These are phyloP conservation scores for Halcyon badia DNA, from an alignment of 2,797 vertebrate species.

Conservation along the genomic window DNA sequence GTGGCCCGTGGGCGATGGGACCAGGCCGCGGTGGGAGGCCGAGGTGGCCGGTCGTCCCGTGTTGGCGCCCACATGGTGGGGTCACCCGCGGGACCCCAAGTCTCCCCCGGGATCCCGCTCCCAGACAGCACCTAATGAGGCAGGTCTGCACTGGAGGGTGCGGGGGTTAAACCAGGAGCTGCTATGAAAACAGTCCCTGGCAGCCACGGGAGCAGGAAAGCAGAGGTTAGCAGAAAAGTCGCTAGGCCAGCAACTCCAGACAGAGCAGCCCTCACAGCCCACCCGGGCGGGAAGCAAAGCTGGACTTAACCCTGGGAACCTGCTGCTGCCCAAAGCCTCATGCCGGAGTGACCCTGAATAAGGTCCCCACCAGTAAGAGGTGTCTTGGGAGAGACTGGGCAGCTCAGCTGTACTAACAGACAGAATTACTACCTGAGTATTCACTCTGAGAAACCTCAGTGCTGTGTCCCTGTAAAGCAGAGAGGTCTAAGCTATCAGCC, in stretches of 20 bases:
- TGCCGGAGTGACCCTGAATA: fast-evolving
- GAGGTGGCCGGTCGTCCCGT: background rate
- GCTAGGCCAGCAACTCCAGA: constrained; percentile 39
- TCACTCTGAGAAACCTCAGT: background rate
- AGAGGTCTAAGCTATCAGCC: background rate
- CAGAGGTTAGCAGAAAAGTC: constrained; percentile 66
- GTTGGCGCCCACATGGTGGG: fast-evolving
- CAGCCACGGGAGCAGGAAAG: constrained; percentile 4
- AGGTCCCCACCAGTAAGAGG: background rate
- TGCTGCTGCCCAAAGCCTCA: fast-evolving
- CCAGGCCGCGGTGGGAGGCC: too few relatives aligned
- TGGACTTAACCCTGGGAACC: background rate
- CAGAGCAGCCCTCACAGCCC: background rate
- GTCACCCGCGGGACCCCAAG: background rate
- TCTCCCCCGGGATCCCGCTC: fast-evolving
- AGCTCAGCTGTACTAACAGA: background rate
- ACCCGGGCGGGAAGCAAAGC: background rate
- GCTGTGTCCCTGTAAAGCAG: background rate
- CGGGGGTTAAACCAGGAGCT: background rate
- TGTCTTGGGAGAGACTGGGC: background rate
- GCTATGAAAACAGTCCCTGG: constrained; percentile 49
- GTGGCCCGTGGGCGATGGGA: too few relatives aligned
- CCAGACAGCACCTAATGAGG: constrained; percentile 14
- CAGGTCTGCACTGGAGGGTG: fast-evolving
- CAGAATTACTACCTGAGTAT: fast-evolving